Base-by-base conservation (phyloP, 2,113 vertebrate genomes). In the Gasterosteus aculeatus region DNA sequence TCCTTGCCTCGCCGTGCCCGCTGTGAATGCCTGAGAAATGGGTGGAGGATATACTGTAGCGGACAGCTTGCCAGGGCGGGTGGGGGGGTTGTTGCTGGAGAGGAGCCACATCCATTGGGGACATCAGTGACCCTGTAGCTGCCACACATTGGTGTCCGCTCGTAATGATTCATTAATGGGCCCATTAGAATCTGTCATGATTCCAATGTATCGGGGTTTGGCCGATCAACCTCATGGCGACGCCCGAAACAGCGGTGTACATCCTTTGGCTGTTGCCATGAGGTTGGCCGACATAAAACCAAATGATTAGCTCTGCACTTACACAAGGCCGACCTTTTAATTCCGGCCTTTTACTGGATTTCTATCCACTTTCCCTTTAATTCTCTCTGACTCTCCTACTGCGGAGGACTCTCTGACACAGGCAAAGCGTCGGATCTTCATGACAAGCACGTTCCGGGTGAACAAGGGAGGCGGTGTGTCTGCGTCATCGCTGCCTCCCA, bases 131-230 rank as follows among this genome's bases (percentile, higher is more conserved):
- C 85, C 81, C 72, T 35, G 69, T 57, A 41, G 44, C 63, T 70
- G 67, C 54, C 61, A 70, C 78, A 81, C 78, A 19, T 62, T 35
- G 15, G 64, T 78, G 77, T 82, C 75, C 46, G 74, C n/a, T n/a
- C 22, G 63, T 69, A 85, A 84, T 90, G 76, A 88, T 89, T 91
- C 87, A 89, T 90, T 91, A 89, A 90, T 80, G 67, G 58, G 42
- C 29, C 81, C 72, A 84, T 90, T 90, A 85, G 72, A 80, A 70
- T 65, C 44, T 65, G 84, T 75, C 74, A 85, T 31, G 68, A 85
- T 82, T 57, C 69, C 65, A 72, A 7, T 56, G 62, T 71, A 39
- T 39, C 4, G 29, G 10, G 65, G 59, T 58, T 42, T 10, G 35
- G 35, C 35, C 5, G 35, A 38, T 6, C 7, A 38, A 38, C 35